A percentile compares a stretch with the other conserved stretches of the same genome.
Evolutionary conservation across 2,797 vertebrate species (phyloP).

Genomic region (Chloroceryle amazona): DNA sequence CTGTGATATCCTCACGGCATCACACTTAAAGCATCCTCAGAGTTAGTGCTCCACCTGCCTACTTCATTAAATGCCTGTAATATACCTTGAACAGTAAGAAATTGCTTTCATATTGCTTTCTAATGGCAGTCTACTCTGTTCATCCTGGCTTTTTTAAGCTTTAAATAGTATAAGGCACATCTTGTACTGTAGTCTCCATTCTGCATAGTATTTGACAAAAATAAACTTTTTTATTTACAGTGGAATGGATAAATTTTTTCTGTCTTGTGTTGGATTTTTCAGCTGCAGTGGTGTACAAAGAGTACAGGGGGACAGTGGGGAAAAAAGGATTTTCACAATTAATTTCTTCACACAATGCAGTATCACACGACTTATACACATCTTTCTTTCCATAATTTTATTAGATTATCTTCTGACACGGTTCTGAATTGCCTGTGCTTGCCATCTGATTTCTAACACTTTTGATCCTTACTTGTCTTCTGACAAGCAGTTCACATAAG

Average conservation of each 20-base stretch:
- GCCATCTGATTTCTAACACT: not conserved
- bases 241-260: not conserved
- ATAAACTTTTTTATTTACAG: not conserved
- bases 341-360: not conserved
- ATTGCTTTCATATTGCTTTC: not conserved
- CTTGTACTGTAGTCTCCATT: not conserved
- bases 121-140: not conserved
- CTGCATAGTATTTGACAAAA: not conserved
- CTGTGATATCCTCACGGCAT: not conserved
- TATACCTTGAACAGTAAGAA: not conserved
- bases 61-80: not conserved
- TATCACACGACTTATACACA: not conserved
- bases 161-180: not conserved
- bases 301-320: too few species aligned
- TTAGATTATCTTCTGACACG: not conserved
- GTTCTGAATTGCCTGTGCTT: not conserved
- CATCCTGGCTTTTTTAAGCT: not conserved
- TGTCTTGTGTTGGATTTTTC: not conserved
- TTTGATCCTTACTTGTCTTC: not conserved
- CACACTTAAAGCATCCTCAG: not conserved
- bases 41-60: not conserved
- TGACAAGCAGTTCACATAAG: slow-evolving; percentile 27
- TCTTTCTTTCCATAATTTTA: not conserved
- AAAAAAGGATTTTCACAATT: not conserved
- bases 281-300: not conserved